Evolutionary conservation across 2,797 vertebrate genomes (phyloP).

Genomic region (Aplochiton taeniatus): DNA sequence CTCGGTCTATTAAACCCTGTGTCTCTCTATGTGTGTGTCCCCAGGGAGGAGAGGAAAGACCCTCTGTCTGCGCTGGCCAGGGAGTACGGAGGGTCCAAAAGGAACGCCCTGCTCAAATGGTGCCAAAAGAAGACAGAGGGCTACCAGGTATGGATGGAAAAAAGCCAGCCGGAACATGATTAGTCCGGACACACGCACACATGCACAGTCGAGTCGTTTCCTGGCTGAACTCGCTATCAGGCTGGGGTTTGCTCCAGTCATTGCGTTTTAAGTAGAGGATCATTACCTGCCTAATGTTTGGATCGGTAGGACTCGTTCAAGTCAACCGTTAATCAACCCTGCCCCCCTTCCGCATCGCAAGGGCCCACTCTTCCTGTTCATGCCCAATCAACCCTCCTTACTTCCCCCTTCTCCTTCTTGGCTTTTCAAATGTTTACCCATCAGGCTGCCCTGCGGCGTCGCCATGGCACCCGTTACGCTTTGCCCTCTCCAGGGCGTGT

Average conservation of each 20-base stretch:
- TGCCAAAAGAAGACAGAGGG: conserved; percentile 91
- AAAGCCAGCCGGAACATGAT: neutral
- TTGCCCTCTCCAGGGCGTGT: conserved; percentile 26
- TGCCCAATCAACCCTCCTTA: conserved; percentile 5
- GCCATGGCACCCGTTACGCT: conserved; percentile 23
- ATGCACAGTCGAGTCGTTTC: no score
- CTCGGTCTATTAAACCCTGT: neutral
- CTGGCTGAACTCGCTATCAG: no score
- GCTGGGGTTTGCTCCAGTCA: no score
- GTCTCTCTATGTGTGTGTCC: conserved; percentile 17
- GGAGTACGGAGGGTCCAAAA: conserved; percentile 87
- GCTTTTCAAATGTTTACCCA: conserved; percentile 36
- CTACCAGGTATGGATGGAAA: conserved; percentile 84
- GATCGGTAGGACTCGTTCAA: neutral
- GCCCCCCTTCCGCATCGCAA: no score
- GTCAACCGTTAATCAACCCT: neutral
- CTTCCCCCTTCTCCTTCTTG: conserved; percentile 3
- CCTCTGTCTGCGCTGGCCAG: conserved; percentile 82
- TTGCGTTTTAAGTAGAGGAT: no score
- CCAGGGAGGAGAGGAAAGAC: conserved; percentile 85
- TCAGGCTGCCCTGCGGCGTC: conserved; percentile 15
- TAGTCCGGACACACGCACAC: no score
- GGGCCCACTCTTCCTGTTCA: neutral
- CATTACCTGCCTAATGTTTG: neutral
- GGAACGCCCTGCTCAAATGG: conserved; percentile 86